Evolutionary conservation across 2,888 invertebrate genomes (phyloP).

Genomic region (Piscicola geometra): DNA sequence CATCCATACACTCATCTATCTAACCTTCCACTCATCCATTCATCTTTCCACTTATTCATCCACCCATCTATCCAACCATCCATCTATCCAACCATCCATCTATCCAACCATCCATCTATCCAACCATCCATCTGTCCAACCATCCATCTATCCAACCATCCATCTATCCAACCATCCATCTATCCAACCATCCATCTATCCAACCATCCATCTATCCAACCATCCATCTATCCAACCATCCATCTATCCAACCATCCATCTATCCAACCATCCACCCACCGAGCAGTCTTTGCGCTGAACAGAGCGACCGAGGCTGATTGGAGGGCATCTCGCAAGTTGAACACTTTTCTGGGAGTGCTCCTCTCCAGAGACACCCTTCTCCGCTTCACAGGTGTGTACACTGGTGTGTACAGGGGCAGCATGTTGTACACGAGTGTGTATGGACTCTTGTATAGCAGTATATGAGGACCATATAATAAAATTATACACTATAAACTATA

Average conservation of each 20-base stretch:
- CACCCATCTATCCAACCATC: not conserved
- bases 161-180: no score
- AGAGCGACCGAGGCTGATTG: conserved; percentile 70
- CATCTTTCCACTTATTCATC: conserved; percentile 76
- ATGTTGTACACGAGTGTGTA: no score
- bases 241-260: no score
- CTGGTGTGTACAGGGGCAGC: not conserved
- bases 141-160: no score
- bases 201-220: no score
- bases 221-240: no score
- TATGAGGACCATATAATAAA: no score
- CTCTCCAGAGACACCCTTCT: not conserved
- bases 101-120: not conserved
- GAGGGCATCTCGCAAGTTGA: conserved; percentile 48
- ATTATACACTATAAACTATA: no score
- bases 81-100: not conserved
- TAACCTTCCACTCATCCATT: conserved; percentile 34
- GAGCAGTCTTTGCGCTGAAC: conserved; percentile 71
- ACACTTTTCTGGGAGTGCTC: conserved; percentile 48
- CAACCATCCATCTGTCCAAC: conserved; percentile 27
- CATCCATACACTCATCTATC: no score
- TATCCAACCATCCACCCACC: no score
- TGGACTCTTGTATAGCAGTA: no score
- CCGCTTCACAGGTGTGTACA: conserved; percentile 10
- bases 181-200: no score